Evolutionary conservation across 1,140 invertebrate species (phyloP).

Genomic region (Brachionus rubens): DNA sequence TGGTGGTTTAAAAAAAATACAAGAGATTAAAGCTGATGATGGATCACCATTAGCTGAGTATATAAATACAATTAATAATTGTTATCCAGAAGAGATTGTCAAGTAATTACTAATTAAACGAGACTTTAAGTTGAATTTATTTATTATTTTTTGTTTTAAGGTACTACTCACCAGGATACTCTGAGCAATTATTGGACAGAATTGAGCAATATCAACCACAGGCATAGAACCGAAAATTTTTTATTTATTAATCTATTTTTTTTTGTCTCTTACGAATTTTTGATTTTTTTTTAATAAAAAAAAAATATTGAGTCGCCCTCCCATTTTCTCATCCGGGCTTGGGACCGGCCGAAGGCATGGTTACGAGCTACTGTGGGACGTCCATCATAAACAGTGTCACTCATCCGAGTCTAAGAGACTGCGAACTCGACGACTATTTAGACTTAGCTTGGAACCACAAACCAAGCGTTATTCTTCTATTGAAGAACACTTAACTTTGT

Average conservation of each 20-base stretch:
- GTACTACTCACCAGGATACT: constrained; percentile 76
- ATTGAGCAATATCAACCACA: constrained; percentile 70
- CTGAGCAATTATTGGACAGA: constrained; percentile 70
- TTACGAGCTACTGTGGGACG: too few species aligned
- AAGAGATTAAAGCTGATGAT: constrained; percentile 72
- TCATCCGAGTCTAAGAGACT: too few species aligned
- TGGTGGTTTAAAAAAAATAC: constrained; percentile 71
- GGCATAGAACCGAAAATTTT: constrained; percentile 21
- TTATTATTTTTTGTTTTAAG: constrained; percentile 59
- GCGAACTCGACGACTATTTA: too few species aligned
- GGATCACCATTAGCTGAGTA: constrained; percentile 71
- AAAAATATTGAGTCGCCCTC: too few species aligned
- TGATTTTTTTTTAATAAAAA: too few species aligned
- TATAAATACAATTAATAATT: constrained; percentile 74
- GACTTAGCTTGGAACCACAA: too few species aligned
- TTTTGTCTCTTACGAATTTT: too few species aligned
- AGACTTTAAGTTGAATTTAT: not conserved
- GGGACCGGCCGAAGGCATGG: too few species aligned
- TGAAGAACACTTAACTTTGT: too few species aligned
- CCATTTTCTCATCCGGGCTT: too few species aligned
- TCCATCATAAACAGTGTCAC: too few species aligned
- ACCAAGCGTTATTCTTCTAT: too few species aligned
- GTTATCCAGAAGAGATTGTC: constrained; percentile 79
- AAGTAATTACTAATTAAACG: constrained; percentile 62
- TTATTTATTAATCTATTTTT: not conserved